These are phyloP conservation scores for Myopa tessellatipennis DNA, from an alignment of 2,888 invertebrate genomes.

Conservation along the genomic window DNA sequence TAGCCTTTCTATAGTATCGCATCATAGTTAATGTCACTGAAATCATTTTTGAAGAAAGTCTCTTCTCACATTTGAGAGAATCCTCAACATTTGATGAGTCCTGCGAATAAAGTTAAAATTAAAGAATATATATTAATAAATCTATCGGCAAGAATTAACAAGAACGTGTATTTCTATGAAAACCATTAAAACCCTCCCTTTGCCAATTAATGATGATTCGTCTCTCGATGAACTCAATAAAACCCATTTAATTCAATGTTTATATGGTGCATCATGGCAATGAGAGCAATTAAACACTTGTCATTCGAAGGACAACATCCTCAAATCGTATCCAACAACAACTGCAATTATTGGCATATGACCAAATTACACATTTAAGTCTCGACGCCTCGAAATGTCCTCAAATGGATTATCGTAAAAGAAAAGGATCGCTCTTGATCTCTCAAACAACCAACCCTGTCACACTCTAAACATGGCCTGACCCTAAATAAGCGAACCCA, in stretches of 20 bases:
- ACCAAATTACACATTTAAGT: not conserved
- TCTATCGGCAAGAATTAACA: too few species aligned
- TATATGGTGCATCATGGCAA: conserved; percentile 16
- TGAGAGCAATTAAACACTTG: conserved; percentile 26
- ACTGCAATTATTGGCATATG: not conserved
- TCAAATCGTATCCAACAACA: not conserved
- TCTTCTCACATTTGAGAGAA: too few species aligned
- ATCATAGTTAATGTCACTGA: too few species aligned
- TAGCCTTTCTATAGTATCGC: too few species aligned
- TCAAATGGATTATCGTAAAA: not conserved
- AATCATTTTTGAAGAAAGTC: too few species aligned
- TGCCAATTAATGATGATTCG: too few species aligned
- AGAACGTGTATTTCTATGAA: too few species aligned
- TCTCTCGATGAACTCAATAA: not conserved
- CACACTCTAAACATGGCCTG: not conserved
- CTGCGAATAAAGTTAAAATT: too few species aligned
- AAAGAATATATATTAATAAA: too few species aligned
- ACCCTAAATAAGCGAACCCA: not conserved
- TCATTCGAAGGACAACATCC: not conserved
- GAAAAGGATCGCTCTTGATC: too few species aligned
- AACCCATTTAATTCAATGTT: conserved; percentile 19
- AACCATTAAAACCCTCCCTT: too few species aligned
- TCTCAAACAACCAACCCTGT: not conserved
- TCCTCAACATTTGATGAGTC: too few species aligned
- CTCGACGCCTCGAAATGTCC: not conserved